Base-by-base conservation (phyloP, 2,113 vertebrate genomes). In the Mirza zaza region DNA sequence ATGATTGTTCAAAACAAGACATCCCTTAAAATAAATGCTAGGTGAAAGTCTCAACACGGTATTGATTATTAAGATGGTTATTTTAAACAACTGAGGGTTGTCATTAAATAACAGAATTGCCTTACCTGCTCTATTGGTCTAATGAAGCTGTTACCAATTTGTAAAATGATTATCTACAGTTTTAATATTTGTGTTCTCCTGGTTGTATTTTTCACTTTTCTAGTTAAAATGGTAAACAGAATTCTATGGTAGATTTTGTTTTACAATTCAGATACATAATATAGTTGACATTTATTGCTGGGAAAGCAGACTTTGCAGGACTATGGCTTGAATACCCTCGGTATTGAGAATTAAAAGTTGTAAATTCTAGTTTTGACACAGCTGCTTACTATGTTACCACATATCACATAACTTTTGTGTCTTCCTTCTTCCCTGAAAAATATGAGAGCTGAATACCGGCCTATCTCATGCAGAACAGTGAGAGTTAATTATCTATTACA, bases 1-100 rank as follows among this genome's bases (percentile, higher is more conserved):
- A 98, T 95, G 98, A 98, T 98, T 98, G 98, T 98, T 98, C 98
- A 98, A 98, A 99, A 98, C 98, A 98, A 98, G 97, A 89, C 83
- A 96, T 96, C 96, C 96, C 97, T 98, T 98, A 97, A 98, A 98
- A 98, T 97, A 98, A 98, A 98, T 97, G 98, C 97, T 97, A 98
- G 97, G 98, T 98, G 97, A 97, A 98, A 98, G 96, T 95, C 97
- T 96, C 97, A 97, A 98, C 96, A 96, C 18, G 48, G 59, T 97
- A 85, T 97, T 97, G 97, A 97, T 97, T 93, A 97, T 96, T 93
- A 93, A 95, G 92, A 92, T 85, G 70, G 71, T 83, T 97, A 65
- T 90, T 95, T 96, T 65, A 87, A 96, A 65, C 82, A 90, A n/a
- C 29, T 94, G 76, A 97, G 76, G 42, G 14, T 94, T 93, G 1